Evolutionary conservation across 2,888 invertebrate species (phyloP).

Genomic region (Agrilus biguttatus): DNA sequence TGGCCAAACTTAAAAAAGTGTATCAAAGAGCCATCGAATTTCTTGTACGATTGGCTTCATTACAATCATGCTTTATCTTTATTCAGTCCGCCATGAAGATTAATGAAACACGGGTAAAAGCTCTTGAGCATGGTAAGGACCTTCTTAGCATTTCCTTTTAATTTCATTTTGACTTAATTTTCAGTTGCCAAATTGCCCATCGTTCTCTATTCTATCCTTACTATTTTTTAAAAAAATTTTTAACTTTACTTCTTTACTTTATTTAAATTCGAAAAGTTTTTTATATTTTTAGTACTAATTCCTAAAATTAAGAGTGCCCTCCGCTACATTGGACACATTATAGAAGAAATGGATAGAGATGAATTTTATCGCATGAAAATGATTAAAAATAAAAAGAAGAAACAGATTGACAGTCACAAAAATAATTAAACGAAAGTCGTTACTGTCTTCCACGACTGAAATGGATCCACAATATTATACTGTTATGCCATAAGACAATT

Average conservation of each 20-base stretch:
- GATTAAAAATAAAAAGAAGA: slow-evolving; percentile 93
- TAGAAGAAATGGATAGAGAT: slow-evolving; percentile 97
- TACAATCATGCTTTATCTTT: slow-evolving; percentile 98
- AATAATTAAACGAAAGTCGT: too few relatives aligned
- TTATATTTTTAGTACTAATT: slow-evolving; percentile 69
- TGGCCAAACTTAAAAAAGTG: slow-evolving; percentile 94
- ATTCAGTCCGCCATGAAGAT: slow-evolving; percentile 98
- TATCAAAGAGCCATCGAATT: slow-evolving; percentile 92
- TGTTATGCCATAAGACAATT: too few relatives aligned
- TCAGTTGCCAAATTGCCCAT: too few relatives aligned
- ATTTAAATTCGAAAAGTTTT: too few relatives aligned
- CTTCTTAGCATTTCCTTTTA: too few relatives aligned
- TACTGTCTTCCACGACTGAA: too few relatives aligned
- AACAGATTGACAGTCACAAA: too few relatives aligned
- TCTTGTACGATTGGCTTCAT: slow-evolving; percentile 89
- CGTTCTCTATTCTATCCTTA: too few relatives aligned
- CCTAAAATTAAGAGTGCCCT: slow-evolving; percentile 93
- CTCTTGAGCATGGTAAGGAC: slow-evolving; percentile 85
- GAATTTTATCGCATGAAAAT: slow-evolving; percentile 94
- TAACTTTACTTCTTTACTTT: too few relatives aligned
- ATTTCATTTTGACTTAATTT: too few relatives aligned
- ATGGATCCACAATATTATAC: too few relatives aligned
- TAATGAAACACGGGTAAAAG: slow-evolving; percentile 97
- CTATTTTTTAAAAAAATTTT: too few relatives aligned
- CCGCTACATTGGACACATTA: slow-evolving; percentile 91